Base-by-base conservation (phyloP, 2,797 vertebrate genomes). In the Anguilla pacifica region DNA sequence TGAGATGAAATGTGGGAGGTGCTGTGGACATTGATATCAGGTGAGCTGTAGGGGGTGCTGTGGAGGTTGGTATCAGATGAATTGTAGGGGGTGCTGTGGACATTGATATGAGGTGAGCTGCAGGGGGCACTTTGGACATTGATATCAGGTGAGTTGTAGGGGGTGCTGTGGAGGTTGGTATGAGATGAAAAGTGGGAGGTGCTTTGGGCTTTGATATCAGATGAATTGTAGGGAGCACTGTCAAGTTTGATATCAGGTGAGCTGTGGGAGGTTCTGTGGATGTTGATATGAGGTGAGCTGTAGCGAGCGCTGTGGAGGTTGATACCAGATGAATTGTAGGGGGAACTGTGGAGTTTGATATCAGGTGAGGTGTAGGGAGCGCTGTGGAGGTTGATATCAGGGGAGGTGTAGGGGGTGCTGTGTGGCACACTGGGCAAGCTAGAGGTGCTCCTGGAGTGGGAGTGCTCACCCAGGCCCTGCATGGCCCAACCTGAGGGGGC, bases 381-480 rank as follows among this genome's bases (percentile, higher is more conserved):
- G 19, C 19, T 6, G 13, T 85, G 83, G 22, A 67, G 25, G 4
- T 28, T n/a, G 64, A 67, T 67, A 67, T 77, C 28, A 17, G 72
- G 17, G 10, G 31, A 39, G 31, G 10, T 43, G 84, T 43, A 72
- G 13, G 22, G 61, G 22, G 43, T 13, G 17, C 10, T 49, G 43
- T 51, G 85, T 49, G 10, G 31, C 43, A 97, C 91, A 89, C 96
- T 97, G 0, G 98, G 98, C 79, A 98, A 91, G 0, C 98, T 99
- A 92, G 96, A 97, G 1, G 96, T 95, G 91, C 96, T 99, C 95
- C 98, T 96, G 0, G 95, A 93, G 31, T 95, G 94, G 88, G 91
- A 53, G 5, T 93, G 94, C 85, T 95, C 94, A 0, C 95, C 96
- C 1, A 96, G 90, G 0, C 95, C 95, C 90, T 94, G 94, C 22